Conservation (phyloP, 2,888 invertebrate genomes). For the Hydropsyche betteni region DNA sequence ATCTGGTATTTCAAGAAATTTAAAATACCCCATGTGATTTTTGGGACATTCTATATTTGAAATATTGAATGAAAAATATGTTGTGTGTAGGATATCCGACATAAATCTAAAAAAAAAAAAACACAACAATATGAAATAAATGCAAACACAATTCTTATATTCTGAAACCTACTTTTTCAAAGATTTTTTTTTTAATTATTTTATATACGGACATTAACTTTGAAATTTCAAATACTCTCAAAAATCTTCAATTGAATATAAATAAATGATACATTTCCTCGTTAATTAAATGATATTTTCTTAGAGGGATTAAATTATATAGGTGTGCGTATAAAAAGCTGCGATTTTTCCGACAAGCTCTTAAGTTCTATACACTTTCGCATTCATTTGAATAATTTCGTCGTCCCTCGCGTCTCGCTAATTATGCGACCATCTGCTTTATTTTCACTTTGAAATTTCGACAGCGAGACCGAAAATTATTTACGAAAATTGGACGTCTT, state of each 20-base stretch:
- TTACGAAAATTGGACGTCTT: slow-evolving; percentile 12
- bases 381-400: slow-evolving; percentile 22
- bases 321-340: background rate
- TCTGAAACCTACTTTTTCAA: too few relatives aligned
- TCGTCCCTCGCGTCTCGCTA: background rate
- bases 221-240: too few relatives aligned
- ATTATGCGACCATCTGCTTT: slow-evolving; percentile 33
- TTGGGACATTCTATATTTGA: too few relatives aligned
- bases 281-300: background rate
- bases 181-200: too few relatives aligned
- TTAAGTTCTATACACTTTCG: slow-evolving; percentile 20
- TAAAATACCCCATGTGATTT: too few relatives aligned
- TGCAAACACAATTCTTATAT: too few relatives aligned
- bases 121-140: too few relatives aligned
- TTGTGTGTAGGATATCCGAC: too few relatives aligned
- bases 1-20: too few relatives aligned
- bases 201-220: too few relatives aligned
- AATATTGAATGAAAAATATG: too few relatives aligned
- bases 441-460: slow-evolving; percentile 31
- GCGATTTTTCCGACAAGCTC: slow-evolving; percentile 13
- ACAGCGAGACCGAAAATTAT: slow-evolving; percentile 13
- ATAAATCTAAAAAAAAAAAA: too few relatives aligned
- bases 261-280: background rate
- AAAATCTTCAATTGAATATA: background rate
- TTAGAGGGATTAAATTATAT: slow-evolving; percentile 7